Evolutionary conservation across 2,888 invertebrate species (phyloP), one percentile per base, ranked within the genome.

Genomic region (Scaptomyza flava): DNA sequence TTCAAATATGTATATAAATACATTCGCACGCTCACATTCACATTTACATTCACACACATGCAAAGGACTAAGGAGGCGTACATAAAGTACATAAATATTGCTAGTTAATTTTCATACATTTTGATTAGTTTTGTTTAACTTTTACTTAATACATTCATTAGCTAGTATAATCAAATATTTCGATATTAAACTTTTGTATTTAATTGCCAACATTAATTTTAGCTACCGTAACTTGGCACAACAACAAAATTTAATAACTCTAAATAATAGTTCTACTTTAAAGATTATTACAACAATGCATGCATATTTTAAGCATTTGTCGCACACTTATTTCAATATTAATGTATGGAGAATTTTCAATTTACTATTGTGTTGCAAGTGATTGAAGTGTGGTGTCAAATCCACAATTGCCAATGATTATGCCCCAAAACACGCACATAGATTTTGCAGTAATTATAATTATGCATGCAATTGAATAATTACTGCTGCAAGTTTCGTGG

Each of bases 101-200:
- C 68, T 70, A 69, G 46, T 17, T 72, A 65, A 33, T 54, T 62
- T 77, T 60, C 43, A 64, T 80, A 66, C 56, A 75, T 60, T 77
- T 77, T 75, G 68, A 77, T 79, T 75, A 77, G 53, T 36, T 59
- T 61, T 45, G 30, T 34, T 46, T 17, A 11, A 47, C 34, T 4
- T 59, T 57, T 46, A 50, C 12, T 20, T 45, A 17, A 51, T 12
- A 52, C 17, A 43, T 43, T 20, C 42, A 41, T 12, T 42, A 43
- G 17, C 12, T 41, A 33, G 17, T 27, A 36, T 54, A 6, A 20
- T 50, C 51, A 41, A 17, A 17, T 17, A 17, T 17, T 54, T 31
- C 45, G 36, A 31, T 54, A 45, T 56, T 59, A 62, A 78, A 71
- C 76, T 68, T 61, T 52, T 59, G 59, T 53, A 46, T 52, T 57